phyloP scores from a whole-genome alignment of 2,797 vertebrate genomes.

The Hippoglossus hippoglossus region DNA sequence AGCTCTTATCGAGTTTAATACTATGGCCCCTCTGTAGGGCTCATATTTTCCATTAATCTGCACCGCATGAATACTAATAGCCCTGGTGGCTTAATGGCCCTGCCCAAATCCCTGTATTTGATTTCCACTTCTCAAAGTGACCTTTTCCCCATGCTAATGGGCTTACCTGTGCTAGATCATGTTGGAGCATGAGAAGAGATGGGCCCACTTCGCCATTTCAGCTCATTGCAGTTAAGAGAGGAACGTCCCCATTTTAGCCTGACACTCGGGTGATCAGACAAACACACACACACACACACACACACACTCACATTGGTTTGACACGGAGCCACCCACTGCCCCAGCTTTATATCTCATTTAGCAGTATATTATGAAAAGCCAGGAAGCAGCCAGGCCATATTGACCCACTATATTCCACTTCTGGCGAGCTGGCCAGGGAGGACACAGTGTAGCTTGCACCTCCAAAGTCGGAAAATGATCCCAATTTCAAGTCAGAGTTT shows the following conservation, averaged over 20 bases:
- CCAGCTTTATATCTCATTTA: constrained; percentile 70
- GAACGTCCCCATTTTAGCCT: constrained; percentile 25
- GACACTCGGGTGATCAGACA: constrained; percentile 27
- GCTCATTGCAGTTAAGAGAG: constrained; percentile 57
- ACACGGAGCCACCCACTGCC: constrained; percentile 30
- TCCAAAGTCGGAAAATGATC: constrained; percentile 62
- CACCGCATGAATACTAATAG: constrained; percentile 86
- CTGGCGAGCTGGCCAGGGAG: constrained; percentile 36
- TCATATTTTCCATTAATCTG: constrained; percentile 85
- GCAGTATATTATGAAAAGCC: constrained; percentile 56
- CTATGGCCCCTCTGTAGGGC: constrained; percentile 73
- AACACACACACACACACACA: constrained; percentile 25
- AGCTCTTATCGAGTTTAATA: constrained; percentile 84
- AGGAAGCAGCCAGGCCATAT: constrained; percentile 51
- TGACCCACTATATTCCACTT: constrained; percentile 57
- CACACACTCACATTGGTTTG: constrained; percentile 23
- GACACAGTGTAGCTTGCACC: constrained; percentile 43
- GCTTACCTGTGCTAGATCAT: constrained; percentile 83
- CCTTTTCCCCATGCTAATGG: constrained; percentile 84
- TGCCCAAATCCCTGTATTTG: constrained; percentile 84
- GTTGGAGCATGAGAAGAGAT: constrained; percentile 68
- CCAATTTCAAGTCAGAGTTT: constrained; percentile 47
- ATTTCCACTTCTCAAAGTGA: constrained; percentile 86
- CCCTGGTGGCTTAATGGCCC: constrained; percentile 80
- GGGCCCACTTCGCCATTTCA: constrained; percentile 47